A percentile compares a stretch with the other conserved stretches of the same genome.
phyloP scores from a whole-genome alignment of 2,888 invertebrate genomes.

The Xestoiulus laeticollis region DNA sequence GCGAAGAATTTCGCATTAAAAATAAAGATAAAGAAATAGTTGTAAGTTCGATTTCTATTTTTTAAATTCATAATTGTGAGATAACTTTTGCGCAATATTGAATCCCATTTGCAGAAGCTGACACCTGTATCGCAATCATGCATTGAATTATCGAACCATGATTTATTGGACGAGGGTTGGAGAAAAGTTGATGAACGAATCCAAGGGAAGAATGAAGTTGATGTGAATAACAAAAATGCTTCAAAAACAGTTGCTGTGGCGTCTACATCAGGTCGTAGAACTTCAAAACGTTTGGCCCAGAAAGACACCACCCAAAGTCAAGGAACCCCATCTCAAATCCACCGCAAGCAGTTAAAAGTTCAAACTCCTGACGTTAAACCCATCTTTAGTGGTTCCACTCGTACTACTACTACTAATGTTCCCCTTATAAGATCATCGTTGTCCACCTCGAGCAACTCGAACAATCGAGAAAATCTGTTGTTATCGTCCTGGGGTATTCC shows the following conservation, averaged over 20 bases:
- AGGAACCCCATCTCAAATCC: neutral
- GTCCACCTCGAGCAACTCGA: neutral
- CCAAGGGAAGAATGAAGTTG: neutral
- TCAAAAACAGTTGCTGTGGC: neutral
- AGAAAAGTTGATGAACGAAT: neutral
- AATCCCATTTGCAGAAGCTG: neutral
- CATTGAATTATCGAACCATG: neutral
- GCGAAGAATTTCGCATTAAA: neutral
- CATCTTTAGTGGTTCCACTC: neutral
- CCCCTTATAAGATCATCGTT: too few species aligned
- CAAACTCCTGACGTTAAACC: neutral
- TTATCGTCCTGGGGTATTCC: constrained; percentile 54
- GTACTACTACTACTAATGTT: neutral
- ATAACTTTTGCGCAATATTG: neutral
- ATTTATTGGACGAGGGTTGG: neutral
- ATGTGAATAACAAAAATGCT: neutral
- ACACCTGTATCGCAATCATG: neutral
- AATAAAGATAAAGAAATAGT: neutral
- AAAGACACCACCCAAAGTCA: neutral
- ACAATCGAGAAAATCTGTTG: neutral
- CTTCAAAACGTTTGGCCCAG: neutral
- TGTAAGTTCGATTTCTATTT: neutral
- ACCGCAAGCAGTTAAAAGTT: neutral
- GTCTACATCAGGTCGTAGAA: neutral
- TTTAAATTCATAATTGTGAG: neutral